phyloP scores from a whole-genome alignment of 2,113 vertebrate genomes.

The Neodon shergylaensis region DNA sequence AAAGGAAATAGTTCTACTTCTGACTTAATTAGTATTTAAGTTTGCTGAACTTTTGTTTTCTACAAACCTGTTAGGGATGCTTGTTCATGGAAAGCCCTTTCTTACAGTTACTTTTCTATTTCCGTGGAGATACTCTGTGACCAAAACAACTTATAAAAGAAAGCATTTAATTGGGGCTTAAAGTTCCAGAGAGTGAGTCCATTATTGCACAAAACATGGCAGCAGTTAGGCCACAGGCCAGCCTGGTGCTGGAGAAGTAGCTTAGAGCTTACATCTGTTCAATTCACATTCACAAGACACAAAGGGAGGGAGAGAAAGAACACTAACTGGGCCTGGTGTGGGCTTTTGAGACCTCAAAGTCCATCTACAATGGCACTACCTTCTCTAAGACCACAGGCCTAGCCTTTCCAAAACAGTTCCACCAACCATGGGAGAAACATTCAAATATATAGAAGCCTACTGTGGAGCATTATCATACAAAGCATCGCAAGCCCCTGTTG shows the following conservation, averaged over 20 bases:
- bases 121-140: background rate
- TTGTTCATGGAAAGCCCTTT: background rate
- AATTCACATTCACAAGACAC: too few species aligned
- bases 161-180: background rate
- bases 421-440: background rate
- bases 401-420: background rate
- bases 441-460: background rate
- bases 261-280: background rate
- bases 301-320: too few species aligned
- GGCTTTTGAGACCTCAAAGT: too few species aligned
- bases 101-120: background rate
- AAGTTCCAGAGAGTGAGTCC: background rate
- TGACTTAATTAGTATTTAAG: background rate
- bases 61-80: background rate
- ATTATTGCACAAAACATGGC: background rate
- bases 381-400: background rate
- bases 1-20: background rate
- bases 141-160: background rate
- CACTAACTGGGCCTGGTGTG: too few species aligned
- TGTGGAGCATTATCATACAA: background rate
- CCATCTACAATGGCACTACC: too few species aligned
- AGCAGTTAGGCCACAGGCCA: background rate
- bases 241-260: background rate
- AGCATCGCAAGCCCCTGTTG: background rate
- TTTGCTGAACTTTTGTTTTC: background rate